Percentiles rank a stretch among this genome's conserved stretches.
Conservation (phyloP, 64 coral and sea anemone species). For the Orbicella faveolata region DNA sequence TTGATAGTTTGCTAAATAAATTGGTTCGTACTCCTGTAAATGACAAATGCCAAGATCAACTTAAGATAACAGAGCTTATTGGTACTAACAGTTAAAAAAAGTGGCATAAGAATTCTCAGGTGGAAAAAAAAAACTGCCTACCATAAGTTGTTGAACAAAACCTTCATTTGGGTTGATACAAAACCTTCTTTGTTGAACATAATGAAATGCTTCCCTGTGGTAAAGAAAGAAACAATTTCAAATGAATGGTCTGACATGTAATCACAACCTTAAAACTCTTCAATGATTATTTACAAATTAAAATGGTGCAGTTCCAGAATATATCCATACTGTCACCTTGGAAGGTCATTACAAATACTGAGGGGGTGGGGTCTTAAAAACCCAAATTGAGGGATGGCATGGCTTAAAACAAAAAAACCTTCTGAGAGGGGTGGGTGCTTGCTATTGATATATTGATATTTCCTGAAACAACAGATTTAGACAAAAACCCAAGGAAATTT, state of each 20-base stretch:
- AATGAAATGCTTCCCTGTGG: slow-evolving; percentile 86
- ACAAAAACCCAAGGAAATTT: too few species aligned
- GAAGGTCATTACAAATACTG: too few species aligned
- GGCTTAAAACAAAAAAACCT: too few species aligned
- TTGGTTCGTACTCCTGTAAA: slow-evolving; percentile 96
- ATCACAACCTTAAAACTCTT: too few species aligned
- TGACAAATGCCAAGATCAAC: not conserved
- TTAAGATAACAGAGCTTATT: not conserved
- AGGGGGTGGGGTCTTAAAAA: too few species aligned
- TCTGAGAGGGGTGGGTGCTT: too few species aligned
- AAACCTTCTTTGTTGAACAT: slow-evolving; percentile 95
- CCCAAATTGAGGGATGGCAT: too few species aligned
- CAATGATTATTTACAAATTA: too few species aligned
- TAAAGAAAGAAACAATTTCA: not conserved
- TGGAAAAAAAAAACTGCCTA: slow-evolving; percentile 1
- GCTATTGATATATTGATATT: too few species aligned
- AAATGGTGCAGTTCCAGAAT: too few species aligned
- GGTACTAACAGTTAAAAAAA: not conserved
- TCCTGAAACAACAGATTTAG: too few species aligned
- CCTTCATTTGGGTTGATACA: slow-evolving; percentile 99
- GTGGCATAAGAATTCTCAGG: not conserved
- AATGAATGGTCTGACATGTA: not conserved
- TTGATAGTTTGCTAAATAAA: slow-evolving; percentile 96
- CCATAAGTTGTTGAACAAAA: slow-evolving; percentile 93
- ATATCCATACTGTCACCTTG: too few species aligned